phyloP scores from a whole-genome alignment of 2,797 vertebrate species.

The Tenualosa thibaudeaui region DNA sequence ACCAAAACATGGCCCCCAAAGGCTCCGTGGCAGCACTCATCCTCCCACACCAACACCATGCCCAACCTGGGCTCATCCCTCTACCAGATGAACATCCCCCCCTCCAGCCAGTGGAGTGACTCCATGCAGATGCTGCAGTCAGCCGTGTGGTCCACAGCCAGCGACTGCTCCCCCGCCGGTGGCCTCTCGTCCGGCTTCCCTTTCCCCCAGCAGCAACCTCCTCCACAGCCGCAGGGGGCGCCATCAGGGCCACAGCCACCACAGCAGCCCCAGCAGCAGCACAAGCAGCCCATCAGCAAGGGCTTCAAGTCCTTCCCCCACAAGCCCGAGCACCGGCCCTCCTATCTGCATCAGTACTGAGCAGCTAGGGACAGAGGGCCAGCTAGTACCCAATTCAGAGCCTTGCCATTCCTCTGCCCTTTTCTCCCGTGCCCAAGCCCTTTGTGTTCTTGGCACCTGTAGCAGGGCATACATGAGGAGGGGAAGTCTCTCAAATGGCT shows the following conservation, averaged over 20 bases:
- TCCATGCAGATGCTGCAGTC: conserved; percentile 95
- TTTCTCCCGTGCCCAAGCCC: conserved; percentile 44
- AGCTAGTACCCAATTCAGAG: conserved; percentile 32
- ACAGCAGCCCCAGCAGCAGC: conserved; percentile 69
- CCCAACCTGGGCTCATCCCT: conserved; percentile 87
- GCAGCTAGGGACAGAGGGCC: not conserved
- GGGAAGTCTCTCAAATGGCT: not conserved
- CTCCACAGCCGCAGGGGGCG: conserved; percentile 54
- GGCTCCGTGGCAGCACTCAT: conserved; percentile 94
- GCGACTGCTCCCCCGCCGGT: conserved; percentile 79
- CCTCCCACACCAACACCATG: conserved; percentile 79
- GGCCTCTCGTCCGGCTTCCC: conserved; percentile 77
- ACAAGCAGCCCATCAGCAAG: conserved; percentile 91
- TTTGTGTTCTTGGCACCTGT: conserved; percentile 33
- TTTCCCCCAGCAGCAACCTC: conserved; percentile 82
- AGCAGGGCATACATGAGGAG: not conserved
- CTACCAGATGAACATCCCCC: conserved; percentile 87
- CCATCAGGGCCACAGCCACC: conserved; percentile 69
- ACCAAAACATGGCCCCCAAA: conserved; percentile 99
- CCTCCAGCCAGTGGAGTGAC: conserved; percentile 92
- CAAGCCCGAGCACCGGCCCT: conserved; percentile 93
- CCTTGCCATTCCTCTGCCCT: conserved; percentile 55
- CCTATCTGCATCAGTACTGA: conserved; percentile 97
- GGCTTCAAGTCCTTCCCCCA: conserved; percentile 96
- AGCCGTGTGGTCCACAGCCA: conserved; percentile 89